Percentiles rank a stretch among this genome's conserved stretches.
Conservation (phyloP, 1,140 invertebrate species). For the Pemphigus obesinymphae region DNA sequence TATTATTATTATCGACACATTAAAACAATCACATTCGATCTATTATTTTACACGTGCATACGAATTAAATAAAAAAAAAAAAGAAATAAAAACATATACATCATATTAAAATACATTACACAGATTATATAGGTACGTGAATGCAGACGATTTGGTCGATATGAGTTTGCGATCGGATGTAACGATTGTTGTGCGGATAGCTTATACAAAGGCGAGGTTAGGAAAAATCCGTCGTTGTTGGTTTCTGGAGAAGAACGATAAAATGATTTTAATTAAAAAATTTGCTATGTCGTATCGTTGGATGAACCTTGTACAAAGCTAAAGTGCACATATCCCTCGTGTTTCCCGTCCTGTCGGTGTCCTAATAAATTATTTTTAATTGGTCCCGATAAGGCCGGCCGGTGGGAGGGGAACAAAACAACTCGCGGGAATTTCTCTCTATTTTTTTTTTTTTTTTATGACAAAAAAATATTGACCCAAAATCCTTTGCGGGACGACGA, state of each 20-base stretch:
- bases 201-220: neutral
- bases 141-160: no score
- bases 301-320: neutral
- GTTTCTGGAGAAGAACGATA: neutral
- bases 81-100: no score
- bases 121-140: no score
- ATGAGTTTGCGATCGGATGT: no score
- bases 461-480: neutral
- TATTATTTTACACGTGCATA: no score
- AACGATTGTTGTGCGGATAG: no score
- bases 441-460: neutral
- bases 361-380: slow-evolving; percentile 14
- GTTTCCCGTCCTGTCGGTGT: neutral
- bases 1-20: no score
- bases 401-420: no score
- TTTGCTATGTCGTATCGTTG: neutral
- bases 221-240: neutral
- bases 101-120: no score
- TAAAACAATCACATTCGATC: no score
- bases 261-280: slow-evolving; percentile 1
- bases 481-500: neutral
- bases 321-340: neutral
- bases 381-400: neutral
- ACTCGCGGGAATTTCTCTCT: no score
- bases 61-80: no score